Evolutionary conservation across 2,888 invertebrate species (phyloP).

Genomic region (Mythimna albipuncta): DNA sequence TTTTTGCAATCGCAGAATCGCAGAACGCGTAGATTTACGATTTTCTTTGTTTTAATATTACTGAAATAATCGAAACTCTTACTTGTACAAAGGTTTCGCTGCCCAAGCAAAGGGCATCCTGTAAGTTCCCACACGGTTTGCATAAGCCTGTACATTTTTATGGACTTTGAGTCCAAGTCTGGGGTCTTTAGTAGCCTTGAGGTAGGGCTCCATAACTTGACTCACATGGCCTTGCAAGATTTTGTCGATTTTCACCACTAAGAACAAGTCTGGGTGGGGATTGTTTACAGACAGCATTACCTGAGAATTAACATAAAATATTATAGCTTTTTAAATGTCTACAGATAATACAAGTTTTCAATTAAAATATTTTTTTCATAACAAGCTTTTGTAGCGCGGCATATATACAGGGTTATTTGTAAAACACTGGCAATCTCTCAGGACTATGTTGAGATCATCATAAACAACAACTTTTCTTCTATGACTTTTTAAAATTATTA

Average conservation of each 20-base stretch:
- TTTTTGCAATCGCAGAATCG: too few species aligned
- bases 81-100: slow-evolving; percentile 95
- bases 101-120: slow-evolving; percentile 99
- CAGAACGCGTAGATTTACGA: too few species aligned
- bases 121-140: slow-evolving; percentile 96
- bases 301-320: slow-evolving; percentile 83
- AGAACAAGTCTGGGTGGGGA: slow-evolving; percentile 97
- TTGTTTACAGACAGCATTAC: slow-evolving; percentile 97
- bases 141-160: slow-evolving; percentile 94
- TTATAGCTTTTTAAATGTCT: slow-evolving; percentile 2
- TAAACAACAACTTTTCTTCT: too few species aligned
- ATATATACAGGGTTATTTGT: too few species aligned
- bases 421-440: too few species aligned
- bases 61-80: slow-evolving; percentile 16
- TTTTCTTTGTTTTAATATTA: neutral
- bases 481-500: too few species aligned
- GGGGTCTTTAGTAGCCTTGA: slow-evolving; percentile 95
- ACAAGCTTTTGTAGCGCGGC: too few species aligned
- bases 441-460: too few species aligned
- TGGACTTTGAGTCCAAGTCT: slow-evolving; percentile 95
- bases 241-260: slow-evolving; percentile 98
- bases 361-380: too few species aligned
- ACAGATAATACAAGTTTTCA: neutral
- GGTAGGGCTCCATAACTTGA: slow-evolving; percentile 96
- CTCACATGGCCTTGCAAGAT: slow-evolving; percentile 97